A percentile compares a stretch with the other conserved stretches of the same genome.
Conservation (phyloP, 1,140 invertebrate genomes). For the Penaeus indicus region DNA sequence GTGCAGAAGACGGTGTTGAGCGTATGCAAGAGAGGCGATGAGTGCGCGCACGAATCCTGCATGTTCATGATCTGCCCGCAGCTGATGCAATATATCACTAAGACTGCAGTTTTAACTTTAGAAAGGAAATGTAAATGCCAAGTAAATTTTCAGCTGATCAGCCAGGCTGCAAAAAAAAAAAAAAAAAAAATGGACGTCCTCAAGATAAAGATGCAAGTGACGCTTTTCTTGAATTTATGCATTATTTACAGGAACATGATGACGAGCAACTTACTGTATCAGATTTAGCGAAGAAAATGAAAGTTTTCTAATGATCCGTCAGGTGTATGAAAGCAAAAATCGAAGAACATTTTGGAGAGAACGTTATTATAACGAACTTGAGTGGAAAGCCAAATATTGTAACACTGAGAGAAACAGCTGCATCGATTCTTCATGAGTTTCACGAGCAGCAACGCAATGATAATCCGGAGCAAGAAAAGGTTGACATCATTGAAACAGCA, state of each 20-base stretch:
- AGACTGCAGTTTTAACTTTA: constrained; percentile 7
- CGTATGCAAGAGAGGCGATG: no score
- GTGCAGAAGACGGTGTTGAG: no score
- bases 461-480: not conserved
- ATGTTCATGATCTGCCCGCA: not conserved
- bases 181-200: not conserved
- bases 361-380: not conserved
- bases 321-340: not conserved
- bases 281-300: not conserved
- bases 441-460: not conserved
- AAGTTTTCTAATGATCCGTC: not conserved
- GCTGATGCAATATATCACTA: constrained; percentile 7
- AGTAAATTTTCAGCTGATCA: not conserved
- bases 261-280: not conserved
- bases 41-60: no score
- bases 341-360: constrained; percentile 11
- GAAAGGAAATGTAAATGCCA: constrained; percentile 1
- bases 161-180: not conserved
- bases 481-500: not conserved
- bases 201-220: no score
- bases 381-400: constrained; percentile 1
- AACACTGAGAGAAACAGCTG: not conserved
- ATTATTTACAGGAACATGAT: not conserved
- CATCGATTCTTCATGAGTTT: not conserved
- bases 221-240: no score